phyloP scores from a whole-genome alignment of 2,888 invertebrate genomes.

The Diloba caeruleocephala region DNA sequence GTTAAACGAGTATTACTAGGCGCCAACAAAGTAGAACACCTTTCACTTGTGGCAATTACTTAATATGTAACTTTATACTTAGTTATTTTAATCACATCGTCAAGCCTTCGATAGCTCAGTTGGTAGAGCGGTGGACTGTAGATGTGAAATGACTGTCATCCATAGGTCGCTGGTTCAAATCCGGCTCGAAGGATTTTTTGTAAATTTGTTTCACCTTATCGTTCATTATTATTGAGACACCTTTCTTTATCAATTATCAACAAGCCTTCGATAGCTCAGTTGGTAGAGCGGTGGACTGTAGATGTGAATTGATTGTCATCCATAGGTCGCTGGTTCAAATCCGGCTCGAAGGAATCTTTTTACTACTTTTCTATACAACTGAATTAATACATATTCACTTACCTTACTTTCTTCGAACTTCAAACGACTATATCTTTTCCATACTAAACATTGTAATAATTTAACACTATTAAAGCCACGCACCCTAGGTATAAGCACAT shows the following conservation, averaged over 20 bases:
- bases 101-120: constrained; percentile 90
- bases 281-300: constrained; percentile 89
- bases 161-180: constrained; percentile 91
- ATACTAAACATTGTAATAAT: constrained; percentile 16
- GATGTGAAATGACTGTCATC: constrained; percentile 74
- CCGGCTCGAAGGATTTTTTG: constrained; percentile 87
- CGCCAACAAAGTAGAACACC: no score
- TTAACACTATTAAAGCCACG: constrained; percentile 10
- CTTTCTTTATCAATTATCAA: not conserved
- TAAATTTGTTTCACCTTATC: no score
- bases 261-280: constrained; percentile 87
- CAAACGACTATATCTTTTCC: not conserved
- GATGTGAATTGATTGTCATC: constrained; percentile 72
- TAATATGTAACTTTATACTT: no score
- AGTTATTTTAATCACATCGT: no score
- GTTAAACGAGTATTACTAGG: no score
- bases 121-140: constrained; percentile 89
- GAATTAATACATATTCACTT: no score
- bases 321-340: constrained; percentile 90
- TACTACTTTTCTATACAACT: no score
- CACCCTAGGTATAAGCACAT: constrained; percentile 36
- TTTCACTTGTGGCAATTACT: no score
- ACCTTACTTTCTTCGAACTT: no score
- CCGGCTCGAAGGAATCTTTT: constrained; percentile 75
- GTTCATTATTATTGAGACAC: no score